Evolutionary conservation across 1,140 invertebrate species (phyloP).

Genomic region (Probaryconus sp.): DNA sequence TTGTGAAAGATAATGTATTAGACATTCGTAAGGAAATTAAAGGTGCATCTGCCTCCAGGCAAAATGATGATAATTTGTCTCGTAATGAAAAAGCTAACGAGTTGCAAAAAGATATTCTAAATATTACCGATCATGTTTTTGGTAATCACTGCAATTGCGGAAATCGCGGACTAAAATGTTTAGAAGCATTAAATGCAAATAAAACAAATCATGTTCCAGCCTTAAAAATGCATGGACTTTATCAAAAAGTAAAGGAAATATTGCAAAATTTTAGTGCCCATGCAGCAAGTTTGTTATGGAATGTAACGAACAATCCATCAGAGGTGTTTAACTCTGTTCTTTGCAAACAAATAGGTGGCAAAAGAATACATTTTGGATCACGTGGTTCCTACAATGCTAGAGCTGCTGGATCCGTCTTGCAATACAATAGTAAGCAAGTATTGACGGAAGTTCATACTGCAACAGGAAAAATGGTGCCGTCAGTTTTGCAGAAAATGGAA

Average conservation of each 20-base stretch:
- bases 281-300: not conserved
- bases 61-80: not conserved
- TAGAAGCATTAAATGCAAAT: not conserved
- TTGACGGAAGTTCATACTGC: not conserved
- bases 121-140: slow-evolving; percentile 10
- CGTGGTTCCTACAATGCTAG: not conserved
- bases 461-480: not conserved
- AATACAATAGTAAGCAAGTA: not conserved
- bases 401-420: not conserved
- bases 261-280: not conserved
- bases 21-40: slow-evolving; percentile 7
- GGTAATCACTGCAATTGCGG: slow-evolving; percentile 4
- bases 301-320: not conserved
- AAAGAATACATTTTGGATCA: not conserved
- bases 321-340: not conserved
- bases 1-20: not conserved
- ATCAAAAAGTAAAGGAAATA: not conserved
- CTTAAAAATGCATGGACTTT: not conserved
- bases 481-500: not conserved
- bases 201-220: not conserved
- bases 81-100: slow-evolving; percentile 2
- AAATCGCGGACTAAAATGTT: not conserved
- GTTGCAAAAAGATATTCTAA: slow-evolving; percentile 16
- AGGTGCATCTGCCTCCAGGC: not conserved
- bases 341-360: not conserved